Base-by-base conservation (phyloP, 2,888 invertebrate species). In the Microdon myrmicae region DNA sequence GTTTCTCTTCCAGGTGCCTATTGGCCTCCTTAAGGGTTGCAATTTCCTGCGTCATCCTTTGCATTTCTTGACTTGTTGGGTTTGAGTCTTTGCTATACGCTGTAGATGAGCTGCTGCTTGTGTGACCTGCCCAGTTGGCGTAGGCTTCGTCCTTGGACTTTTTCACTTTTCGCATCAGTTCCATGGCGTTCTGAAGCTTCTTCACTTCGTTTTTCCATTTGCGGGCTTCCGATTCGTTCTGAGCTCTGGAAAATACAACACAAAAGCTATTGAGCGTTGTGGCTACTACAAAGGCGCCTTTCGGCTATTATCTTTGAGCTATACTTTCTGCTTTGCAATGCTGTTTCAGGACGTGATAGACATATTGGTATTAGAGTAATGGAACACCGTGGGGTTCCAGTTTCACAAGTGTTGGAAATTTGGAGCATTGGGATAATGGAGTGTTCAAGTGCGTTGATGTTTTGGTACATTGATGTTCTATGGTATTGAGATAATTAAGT, bases 1-100 rank as follows among this genome's bases (percentile, higher is more conserved):
- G 81, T 81, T 85, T 86, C 76, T 86, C 86, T 76, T 86, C 86
- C 79, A 87, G 83, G 75, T 83, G 82, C 81, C 83, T 85, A 72
- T 86, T 87, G 45, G 82, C 83, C 74, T 85, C 81, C 73, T 85
- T 86, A 70, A 87, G 82, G 75, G 82, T 82, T 81, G 83, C 83
- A 78, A 86, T 82, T 75, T 87, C 86, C 72, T 75, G 76, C 58
- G 75, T 77, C 77, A 78, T 76, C 77, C 78, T 78, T 76, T 77
- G 78, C 68, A 77, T 70, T 75, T 78, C 79, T 68, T 75, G 74
- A 49, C 73, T 73, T 54, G 73, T 70, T 54, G 69, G 67, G 56
- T 72, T 70, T 60, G 70, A 37, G 37, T 51, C 69, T 47, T 64
- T 64, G 22, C 51, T 37, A 38, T 60, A 64, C 39, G 70, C 38